Conservation (phyloP, 1,140 invertebrate species). For the Probaryconus sp. region DNA sequence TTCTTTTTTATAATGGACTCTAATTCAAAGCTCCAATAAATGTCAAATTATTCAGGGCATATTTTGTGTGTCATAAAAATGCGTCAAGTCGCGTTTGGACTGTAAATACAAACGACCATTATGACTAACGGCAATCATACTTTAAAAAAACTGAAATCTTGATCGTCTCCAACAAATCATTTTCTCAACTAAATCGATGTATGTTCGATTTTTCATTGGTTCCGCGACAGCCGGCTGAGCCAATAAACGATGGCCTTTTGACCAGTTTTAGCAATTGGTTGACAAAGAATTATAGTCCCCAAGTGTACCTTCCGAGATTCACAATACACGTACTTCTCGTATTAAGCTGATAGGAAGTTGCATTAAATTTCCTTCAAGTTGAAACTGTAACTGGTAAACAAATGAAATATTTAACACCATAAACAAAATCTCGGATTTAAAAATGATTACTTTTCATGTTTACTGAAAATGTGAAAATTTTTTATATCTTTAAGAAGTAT, state of each 20-base stretch:
- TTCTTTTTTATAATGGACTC: no score
- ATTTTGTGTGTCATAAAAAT: constrained; percentile 1
- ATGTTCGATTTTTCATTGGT: constrained; percentile 35
- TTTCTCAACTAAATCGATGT: constrained; percentile 18
- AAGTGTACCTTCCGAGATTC: constrained; percentile 7
- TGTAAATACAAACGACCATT: constrained; percentile 19
- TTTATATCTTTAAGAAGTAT: no score
- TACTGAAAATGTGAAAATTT: no score
- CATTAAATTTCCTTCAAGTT: constrained; percentile 3
- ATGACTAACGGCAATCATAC: constrained; percentile 11
- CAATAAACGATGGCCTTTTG: constrained; percentile 41
- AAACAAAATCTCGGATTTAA: constrained; percentile 27
- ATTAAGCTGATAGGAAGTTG: constrained; percentile 18
- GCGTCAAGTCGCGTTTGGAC: background rate
- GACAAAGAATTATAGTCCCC: constrained; percentile 25
- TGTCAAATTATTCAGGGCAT: constrained; percentile 29
- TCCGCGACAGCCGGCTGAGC: constrained; percentile 22
- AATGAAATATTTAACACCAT: constrained; percentile 15
- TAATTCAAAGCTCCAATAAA: constrained; percentile 11
- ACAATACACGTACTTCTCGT: constrained; percentile 20
- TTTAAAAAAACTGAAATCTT: constrained; percentile 10
- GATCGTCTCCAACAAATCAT: constrained; percentile 42
- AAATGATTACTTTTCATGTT: no score
- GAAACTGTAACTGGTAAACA: constrained; percentile 26
- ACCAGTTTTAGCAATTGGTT: constrained; percentile 44